Evolutionary conservation across 2,797 vertebrate species (phyloP), one percentile per base, ranked within the genome.

Genomic region (Ctenochaetus hawaiiensis): DNA sequence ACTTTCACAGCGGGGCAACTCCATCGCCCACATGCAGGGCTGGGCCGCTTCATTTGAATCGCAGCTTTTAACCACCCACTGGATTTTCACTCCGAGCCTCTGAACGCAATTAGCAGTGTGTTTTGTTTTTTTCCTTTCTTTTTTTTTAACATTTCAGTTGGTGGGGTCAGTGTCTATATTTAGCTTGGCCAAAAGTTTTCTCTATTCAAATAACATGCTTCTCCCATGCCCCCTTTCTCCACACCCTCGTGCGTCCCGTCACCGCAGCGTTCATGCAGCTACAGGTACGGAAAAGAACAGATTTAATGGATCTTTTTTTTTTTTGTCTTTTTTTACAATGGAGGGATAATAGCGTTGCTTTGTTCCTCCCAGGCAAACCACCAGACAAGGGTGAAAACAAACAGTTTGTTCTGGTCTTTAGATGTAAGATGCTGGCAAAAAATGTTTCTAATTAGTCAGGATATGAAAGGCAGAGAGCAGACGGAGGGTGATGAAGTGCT

Each of bases 21-120:
- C 67, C 73, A 57, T 84, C 87, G 87, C 91, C 90, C 91, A 91
- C 90, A 60, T 39, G 37, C 90, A 80, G 88, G 92, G 89, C 86
- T 17, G 91, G 85, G 90, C 85, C 74, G 30, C 48, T 53, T 64
- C 65, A 23, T 78, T 72, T 92, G 89, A 91, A 86, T 91, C 86
- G 56, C 76, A 78, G 85, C 93, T 94, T 93, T 93, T 94, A 94
- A 93, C 91, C 93, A 81, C 94, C 93, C 92, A 92, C 90, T 92
- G 88, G 82, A 92, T 88, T 76, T 86, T 83, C 75, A 16, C 77
- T 87, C 87, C 64, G 63, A 89, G 83, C 83, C 43, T 30, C 59
- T 45, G 37, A 77, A 84, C 11, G 81, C 88, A 93, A 92, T 94
- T 93, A 94, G 89, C 81, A 62, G 84, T 14, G 87, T 62, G 84